Evolutionary conservation across 2,888 invertebrate species (phyloP), one percentile per base, ranked within the genome.

Genomic region (Trichogramma dendrolimi): DNA sequence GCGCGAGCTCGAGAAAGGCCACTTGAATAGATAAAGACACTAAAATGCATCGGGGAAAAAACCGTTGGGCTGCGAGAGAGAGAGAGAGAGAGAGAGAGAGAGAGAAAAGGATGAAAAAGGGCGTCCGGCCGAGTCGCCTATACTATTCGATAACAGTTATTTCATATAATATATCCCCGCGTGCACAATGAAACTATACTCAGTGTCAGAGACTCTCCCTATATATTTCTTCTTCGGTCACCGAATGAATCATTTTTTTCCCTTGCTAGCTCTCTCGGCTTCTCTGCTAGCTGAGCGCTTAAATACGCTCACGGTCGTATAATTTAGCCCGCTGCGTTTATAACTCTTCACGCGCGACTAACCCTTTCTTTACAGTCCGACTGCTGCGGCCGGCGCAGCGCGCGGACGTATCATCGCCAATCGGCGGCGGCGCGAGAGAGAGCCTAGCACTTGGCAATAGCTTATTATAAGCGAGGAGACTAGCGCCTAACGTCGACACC

Each of bases 221-320:
- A 27, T 27, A 27, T 27, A 27, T 27, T 27, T 3, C 27, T 27
- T 27, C 27, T 27, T 27, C 27, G 27, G 27, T 27, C 27, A 27
- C 27, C 27, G 27, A 27, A 27, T 27, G 27, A 27, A 27, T 27
- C 27, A 27, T 27, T 27, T 27, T 14, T 27, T 27, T 27, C 27
- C 27, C 27, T 27, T 27, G 27, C 27, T 2, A 27, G 27, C 27
- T 27, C 27, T 27, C 27, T 27, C 27, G 27, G 27, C 3, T 27
- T 27, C 27, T 27, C 27, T 27, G 27, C 27, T 27, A 27, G 27
- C 50, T 54, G 14, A 11, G n/a, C 50, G 51, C 62, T 62, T 62
- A 62, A 58, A 55, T 52, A 52, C 62, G 55, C 55, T 47, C 51
- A 39, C 55, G 43, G 58, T 27, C 58, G 59, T 50, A 55, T 59